These are phyloP conservation scores for Pao palembangensis DNA, from an alignment of 2,113 vertebrate genomes.

Conservation along the genomic window DNA sequence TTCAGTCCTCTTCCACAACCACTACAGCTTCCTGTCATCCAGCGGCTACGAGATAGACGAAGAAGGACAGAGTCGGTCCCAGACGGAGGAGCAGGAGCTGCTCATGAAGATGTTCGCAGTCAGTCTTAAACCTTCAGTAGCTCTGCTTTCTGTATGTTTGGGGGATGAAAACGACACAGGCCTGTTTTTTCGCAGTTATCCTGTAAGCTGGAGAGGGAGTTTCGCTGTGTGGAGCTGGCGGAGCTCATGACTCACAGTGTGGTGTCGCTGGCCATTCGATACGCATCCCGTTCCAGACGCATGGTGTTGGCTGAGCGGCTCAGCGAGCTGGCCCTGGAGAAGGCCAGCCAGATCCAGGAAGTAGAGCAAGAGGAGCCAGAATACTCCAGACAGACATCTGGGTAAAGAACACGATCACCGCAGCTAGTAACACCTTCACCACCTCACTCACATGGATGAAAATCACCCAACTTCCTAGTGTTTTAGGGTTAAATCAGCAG, in stretches of 20 bases:
- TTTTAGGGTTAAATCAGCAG: too few relatives aligned
- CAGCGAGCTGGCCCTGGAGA: slow-evolving; percentile 84
- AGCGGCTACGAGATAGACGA: slow-evolving; percentile 86
- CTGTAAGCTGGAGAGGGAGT: slow-evolving; percentile 92
- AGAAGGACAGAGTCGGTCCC: slow-evolving; percentile 71
- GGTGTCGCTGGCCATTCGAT: slow-evolving; percentile 87
- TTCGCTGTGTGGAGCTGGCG: slow-evolving; percentile 90
- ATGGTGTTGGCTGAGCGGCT: slow-evolving; percentile 87
- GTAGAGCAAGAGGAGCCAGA: slow-evolving; percentile 66
- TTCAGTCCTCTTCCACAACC: slow-evolving; percentile 85
- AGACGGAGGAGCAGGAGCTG: slow-evolving; percentile 91
- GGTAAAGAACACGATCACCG: slow-evolving; percentile 66
- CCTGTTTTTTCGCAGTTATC: slow-evolving; percentile 77
- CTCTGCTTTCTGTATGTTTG: neutral
- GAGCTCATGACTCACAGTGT: slow-evolving; percentile 88
- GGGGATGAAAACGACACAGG: too few relatives aligned
- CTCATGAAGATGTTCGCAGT: slow-evolving; percentile 98
- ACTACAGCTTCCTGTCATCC: slow-evolving; percentile 83
- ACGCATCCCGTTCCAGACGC: slow-evolving; percentile 86
- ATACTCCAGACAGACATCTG: slow-evolving; percentile 63
- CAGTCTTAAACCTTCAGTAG: slow-evolving; percentile 58
- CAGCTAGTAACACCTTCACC: too few relatives aligned
- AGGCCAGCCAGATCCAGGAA: slow-evolving; percentile 71
- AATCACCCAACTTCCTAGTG: too few relatives aligned
- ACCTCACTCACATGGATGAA: too few relatives aligned